phyloP scores from a whole-genome alignment of 2,113 vertebrate genomes.

The Xenopus laevis region DNA sequence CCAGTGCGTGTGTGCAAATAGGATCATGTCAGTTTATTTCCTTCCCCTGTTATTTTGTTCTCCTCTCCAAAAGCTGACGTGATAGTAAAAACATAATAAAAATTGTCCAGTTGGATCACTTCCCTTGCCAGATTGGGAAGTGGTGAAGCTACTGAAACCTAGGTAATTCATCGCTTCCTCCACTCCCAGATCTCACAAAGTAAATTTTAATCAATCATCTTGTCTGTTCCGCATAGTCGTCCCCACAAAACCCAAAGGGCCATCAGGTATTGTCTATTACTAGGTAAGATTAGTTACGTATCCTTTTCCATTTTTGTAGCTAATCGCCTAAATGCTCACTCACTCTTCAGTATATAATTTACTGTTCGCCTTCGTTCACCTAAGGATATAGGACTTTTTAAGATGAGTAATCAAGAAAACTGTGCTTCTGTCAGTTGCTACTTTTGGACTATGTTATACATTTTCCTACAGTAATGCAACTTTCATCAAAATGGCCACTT shows the following conservation, averaged over 20 bases:
- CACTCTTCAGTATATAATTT: neutral
- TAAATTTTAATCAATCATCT: slow-evolving; percentile 38
- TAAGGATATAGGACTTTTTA: neutral
- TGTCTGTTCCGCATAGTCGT: slow-evolving; percentile 8
- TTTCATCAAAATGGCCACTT: no score
- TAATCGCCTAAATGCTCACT: neutral
- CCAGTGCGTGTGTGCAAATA: slow-evolving; percentile 31
- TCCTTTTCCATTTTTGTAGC: slow-evolving; percentile 1
- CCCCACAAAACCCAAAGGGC: neutral
- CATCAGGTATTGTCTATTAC: neutral
- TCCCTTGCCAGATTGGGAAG: slow-evolving; percentile 35
- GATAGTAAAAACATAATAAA: slow-evolving; percentile 45
- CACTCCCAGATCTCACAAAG: slow-evolving; percentile 14
- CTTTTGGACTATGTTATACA: neutral
- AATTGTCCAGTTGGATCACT: slow-evolving; percentile 31
- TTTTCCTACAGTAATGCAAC: neutral
- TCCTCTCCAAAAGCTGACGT: slow-evolving; percentile 41
- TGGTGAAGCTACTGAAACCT: slow-evolving; percentile 39
- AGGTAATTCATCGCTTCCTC: slow-evolving; percentile 41
- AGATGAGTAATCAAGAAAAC: neutral
- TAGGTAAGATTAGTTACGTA: neutral
- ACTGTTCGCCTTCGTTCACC: neutral
- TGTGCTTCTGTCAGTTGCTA: neutral
- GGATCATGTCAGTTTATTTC: slow-evolving; percentile 42
- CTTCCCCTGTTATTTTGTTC: slow-evolving; percentile 39